phyloP scores from a whole-genome alignment of 2,888 invertebrate species.

The Eristalis intricaria region DNA sequence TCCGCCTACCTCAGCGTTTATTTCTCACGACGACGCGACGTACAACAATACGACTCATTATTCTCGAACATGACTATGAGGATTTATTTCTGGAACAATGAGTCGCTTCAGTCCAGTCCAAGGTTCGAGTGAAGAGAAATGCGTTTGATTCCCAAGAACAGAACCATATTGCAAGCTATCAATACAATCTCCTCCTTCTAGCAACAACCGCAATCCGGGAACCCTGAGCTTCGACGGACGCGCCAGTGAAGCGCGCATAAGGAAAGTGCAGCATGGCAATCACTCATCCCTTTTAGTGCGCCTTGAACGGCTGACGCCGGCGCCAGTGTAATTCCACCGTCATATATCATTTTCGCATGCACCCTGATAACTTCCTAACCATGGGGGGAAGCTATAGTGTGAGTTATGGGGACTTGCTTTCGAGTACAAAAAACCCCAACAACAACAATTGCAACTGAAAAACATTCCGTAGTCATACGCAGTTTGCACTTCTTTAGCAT shows the following conservation, averaged over 20 bases:
- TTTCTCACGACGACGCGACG: slow-evolving; percentile 1
- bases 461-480: slow-evolving; percentile 43
- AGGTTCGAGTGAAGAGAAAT: slow-evolving; percentile 24
- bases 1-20: slow-evolving; percentile 2
- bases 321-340: slow-evolving; percentile 66
- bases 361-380: slow-evolving; percentile 62
- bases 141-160: slow-evolving; percentile 32
- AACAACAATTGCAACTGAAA: slow-evolving; percentile 38
- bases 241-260: slow-evolving; percentile 3
- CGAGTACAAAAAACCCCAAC: slow-evolving; percentile 26
- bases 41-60: slow-evolving; percentile 27
- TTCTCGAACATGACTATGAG: slow-evolving; percentile 43
- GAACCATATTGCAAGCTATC: slow-evolving; percentile 55
- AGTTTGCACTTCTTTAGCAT: slow-evolving; percentile 66
- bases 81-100: slow-evolving; percentile 62
- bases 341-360: slow-evolving; percentile 70
- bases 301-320: slow-evolving; percentile 68
- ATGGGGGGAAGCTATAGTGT: slow-evolving; percentile 47
- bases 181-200: slow-evolving; percentile 31
- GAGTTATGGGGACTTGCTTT: slow-evolving; percentile 63
- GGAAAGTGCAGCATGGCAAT: slow-evolving; percentile 56
- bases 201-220: slow-evolving; percentile 37
- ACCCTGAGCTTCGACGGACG: slow-evolving; percentile 21
- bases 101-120: slow-evolving; percentile 18
- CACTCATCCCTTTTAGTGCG: slow-evolving; percentile 71